phyloP scores from a whole-genome alignment of 2,113 vertebrate genomes.

The Pelodiscus sinensis region DNA sequence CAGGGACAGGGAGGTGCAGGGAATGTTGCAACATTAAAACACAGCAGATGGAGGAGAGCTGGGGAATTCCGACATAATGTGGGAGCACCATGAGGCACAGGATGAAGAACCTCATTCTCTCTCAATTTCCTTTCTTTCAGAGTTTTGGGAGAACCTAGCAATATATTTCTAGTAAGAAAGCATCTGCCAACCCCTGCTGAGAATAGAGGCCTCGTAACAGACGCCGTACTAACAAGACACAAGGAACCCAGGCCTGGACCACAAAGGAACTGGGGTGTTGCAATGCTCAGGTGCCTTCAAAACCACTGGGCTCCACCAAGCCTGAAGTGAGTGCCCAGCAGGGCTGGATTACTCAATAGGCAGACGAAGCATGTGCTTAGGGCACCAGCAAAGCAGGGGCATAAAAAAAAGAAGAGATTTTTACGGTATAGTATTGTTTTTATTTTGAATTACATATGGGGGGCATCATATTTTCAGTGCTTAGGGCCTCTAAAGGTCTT shows the following conservation, averaged over 20 bases:
- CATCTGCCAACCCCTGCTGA: not conserved
- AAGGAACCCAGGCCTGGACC: not conserved
- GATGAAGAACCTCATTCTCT: not conserved
- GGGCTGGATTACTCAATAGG: too few relatives aligned
- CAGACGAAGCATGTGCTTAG: too few relatives aligned
- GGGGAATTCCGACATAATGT: not conserved
- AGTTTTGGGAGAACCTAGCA: not conserved
- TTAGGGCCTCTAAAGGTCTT: too few relatives aligned
- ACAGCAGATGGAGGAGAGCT: not conserved
- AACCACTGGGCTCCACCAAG: too few relatives aligned
- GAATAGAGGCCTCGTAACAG: fast-evolving
- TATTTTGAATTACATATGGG: too few relatives aligned
- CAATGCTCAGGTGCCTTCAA: not conserved
- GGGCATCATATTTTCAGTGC: too few relatives aligned
- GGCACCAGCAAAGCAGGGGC: too few relatives aligned
- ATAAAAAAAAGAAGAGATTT: too few relatives aligned
- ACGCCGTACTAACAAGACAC: fast-evolving
- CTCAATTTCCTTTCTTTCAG: fast-evolving
- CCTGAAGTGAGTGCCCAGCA: not conserved
- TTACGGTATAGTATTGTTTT: too few relatives aligned
- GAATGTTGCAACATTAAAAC: not conserved
- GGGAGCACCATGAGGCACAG: not conserved
- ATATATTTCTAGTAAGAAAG: not conserved
- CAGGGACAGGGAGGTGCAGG: not conserved
- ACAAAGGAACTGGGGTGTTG: not conserved